Evolutionary conservation across 2,797 vertebrate species (phyloP).

Genomic region (Chelidonichthys spinosus): DNA sequence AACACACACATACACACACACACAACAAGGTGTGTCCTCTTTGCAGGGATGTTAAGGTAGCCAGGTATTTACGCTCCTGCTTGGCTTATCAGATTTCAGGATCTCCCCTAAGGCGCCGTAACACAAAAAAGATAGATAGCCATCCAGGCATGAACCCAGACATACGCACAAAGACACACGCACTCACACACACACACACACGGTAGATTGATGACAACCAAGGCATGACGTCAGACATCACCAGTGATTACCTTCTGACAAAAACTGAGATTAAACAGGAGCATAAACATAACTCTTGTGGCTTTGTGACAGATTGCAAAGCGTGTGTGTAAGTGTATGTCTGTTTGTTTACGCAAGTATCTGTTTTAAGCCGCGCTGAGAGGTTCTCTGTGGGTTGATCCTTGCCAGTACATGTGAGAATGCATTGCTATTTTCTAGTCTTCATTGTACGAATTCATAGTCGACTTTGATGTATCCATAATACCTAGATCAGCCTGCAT

Average conservation of each 20-base stretch:
- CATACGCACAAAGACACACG: slow-evolving; percentile 48
- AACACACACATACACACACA: slow-evolving; percentile 22
- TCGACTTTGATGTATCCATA: not conserved
- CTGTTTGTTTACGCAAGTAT: slow-evolving; percentile 1
- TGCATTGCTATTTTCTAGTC: not conserved
- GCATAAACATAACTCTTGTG: slow-evolving; percentile 1
- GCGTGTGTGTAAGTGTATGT: not conserved
- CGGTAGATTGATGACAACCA: slow-evolving; percentile 45
- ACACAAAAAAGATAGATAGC: slow-evolving; percentile 83
- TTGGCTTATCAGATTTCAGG: slow-evolving; percentile 84
- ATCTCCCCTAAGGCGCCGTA: slow-evolving; percentile 74
- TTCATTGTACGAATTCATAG: not conserved
- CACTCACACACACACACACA: slow-evolving; percentile 29
- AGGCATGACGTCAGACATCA: slow-evolving; percentile 48
- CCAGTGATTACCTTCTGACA: slow-evolving; percentile 45
- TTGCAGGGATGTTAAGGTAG: slow-evolving; percentile 75
- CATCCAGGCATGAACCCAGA: slow-evolving; percentile 83
- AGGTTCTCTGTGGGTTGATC: not conserved
- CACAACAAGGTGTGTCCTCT: slow-evolving; percentile 62
- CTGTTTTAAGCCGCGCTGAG: not conserved
- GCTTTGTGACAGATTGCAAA: slow-evolving; percentile 18
- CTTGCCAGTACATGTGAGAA: not conserved
- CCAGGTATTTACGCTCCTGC: slow-evolving; percentile 80
- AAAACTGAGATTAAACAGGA: slow-evolving; percentile 32
- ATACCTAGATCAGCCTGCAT: not conserved